Percentiles rank a stretch among this genome's conserved stretches.
These are phyloP conservation scores for Tortrix viridana DNA, from an alignment of 2,888 invertebrate genomes.

Conservation along the genomic window DNA sequence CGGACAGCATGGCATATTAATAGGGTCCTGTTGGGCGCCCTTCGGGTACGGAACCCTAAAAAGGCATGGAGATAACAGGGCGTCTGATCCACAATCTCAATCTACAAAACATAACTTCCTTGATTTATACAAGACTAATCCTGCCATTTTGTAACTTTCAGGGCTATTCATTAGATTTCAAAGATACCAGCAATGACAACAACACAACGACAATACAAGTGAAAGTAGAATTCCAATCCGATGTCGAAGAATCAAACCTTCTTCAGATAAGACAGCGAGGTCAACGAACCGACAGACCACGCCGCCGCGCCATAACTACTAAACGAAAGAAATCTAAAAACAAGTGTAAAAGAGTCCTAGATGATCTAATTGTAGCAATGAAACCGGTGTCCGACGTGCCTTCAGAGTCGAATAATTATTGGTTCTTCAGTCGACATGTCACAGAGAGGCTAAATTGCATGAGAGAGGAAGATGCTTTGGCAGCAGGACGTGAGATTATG, in stretches of 20 bases:
- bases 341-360: constrained; percentile 62
- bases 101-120: not conserved
- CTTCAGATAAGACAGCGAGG: constrained; percentile 60
- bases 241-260: constrained; percentile 48
- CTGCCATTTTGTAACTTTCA: constrained; percentile 40
- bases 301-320: constrained; percentile 45
- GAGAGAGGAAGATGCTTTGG: constrained; percentile 61
- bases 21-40: no score
- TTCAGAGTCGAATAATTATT: constrained; percentile 50
- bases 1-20: no score
- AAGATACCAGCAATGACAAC: constrained; percentile 38
- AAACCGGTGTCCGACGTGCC: constrained; percentile 53
- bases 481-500: constrained; percentile 62
- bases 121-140: constrained; percentile 22
- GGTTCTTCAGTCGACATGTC: constrained; percentile 73
- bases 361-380: constrained; percentile 65
- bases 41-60: no score
- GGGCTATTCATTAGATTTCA: constrained; percentile 43
- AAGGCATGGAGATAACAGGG: no score
- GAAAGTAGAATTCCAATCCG: constrained; percentile 59
- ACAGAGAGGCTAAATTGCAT: constrained; percentile 65
- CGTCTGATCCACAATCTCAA: no score
- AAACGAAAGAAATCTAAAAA: constrained; percentile 45
- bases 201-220: constrained; percentile 45
- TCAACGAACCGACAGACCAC: constrained; percentile 64